Evolutionary conservation across 2,797 vertebrate species (phyloP).

Genomic region (Catharus ustulatus): DNA sequence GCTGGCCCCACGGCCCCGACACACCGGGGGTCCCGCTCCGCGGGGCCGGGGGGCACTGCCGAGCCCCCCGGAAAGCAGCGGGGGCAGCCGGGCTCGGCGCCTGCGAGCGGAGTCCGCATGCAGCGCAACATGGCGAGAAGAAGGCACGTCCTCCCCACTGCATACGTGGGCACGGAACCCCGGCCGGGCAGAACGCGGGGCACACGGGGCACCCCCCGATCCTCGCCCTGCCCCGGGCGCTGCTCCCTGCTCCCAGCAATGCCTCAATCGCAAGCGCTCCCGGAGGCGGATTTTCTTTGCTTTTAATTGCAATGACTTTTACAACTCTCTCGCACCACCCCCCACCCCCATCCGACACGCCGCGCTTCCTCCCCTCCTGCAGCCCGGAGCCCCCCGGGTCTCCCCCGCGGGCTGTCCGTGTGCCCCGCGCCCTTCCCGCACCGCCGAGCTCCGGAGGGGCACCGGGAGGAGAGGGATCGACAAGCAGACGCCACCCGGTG

Average conservation of each 20-base stretch:
- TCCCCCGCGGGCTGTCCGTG: neutral
- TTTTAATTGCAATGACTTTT: conserved; percentile 37
- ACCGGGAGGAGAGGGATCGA: neutral
- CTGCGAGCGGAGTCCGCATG: conserved; percentile 53
- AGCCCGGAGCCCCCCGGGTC: neutral
- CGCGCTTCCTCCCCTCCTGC: neutral
- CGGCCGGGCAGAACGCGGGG: conserved; percentile 48
- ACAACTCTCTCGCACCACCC: neutral
- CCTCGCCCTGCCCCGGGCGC: conserved; percentile 5
- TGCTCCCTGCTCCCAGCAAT: conserved; percentile 14
- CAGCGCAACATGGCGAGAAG: conserved; percentile 90
- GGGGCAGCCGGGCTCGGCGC: neutral
- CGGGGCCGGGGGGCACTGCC: neutral
- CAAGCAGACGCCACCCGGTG: neutral
- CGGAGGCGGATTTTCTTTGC: neutral
- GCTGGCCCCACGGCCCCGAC: neutral
- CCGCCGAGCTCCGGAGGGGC: neutral
- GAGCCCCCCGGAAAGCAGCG: neutral
- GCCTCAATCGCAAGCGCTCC: conserved; percentile 31
- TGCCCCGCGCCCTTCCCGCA: neutral
- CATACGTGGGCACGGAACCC: conserved; percentile 93
- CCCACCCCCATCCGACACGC: neutral
- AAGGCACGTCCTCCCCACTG: conserved; percentile 79
- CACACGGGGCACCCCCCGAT: neutral
- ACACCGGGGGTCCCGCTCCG: neutral